Evolutionary conservation across 2,888 invertebrate genomes (phyloP), one percentile per base, ranked within the genome.

Genomic region (Muschampia plurimacula): DNA sequence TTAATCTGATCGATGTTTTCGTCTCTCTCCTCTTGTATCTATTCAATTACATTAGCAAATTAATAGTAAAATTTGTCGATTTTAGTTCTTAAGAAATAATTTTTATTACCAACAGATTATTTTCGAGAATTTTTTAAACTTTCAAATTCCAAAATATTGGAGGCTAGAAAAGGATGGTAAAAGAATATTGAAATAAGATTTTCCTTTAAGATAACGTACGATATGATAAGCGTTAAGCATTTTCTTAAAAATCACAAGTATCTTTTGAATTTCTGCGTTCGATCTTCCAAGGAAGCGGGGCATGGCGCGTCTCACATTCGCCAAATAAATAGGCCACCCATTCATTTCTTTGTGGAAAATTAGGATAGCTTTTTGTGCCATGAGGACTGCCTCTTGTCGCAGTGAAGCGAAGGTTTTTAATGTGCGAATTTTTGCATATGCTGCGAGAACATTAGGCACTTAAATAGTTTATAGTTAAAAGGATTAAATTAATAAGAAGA

Each of bases 351-450:
- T 71, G 65, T 60, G 46, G 39, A 69, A 67, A 67, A 64, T 57
- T 65, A 44, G 36, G 55, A 64, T 69, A 44, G 69, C 55, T 64
- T 69, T 69, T 69, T 69, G 32, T 64, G 69, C 44, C 64, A 69
- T 55, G 64, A 64, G 46, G 60, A 64, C 55, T 64, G 69, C 28
- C 44, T 69, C 69, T 70, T 32, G 36, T 55, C 59, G 69, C 41
- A 69, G 55, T 15, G 44, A 64, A 70, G 64, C 10, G 41, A 41
- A 36, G 49, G 32, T 69, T 62, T 49, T 60, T 57, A 28, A 68
- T 44, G 22, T 49, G 59, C 36, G 46, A 68, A 60, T 68, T 60
- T 60, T 60, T 12, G 49, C 60, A 49, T 49, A 36, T 60, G 44
- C 39, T 52, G 15, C 52, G 36, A 55, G 36, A 62, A 39, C 13